Conservation (phyloP, 92 coral and sea anemone species). For the Montipora capitata region DNA sequence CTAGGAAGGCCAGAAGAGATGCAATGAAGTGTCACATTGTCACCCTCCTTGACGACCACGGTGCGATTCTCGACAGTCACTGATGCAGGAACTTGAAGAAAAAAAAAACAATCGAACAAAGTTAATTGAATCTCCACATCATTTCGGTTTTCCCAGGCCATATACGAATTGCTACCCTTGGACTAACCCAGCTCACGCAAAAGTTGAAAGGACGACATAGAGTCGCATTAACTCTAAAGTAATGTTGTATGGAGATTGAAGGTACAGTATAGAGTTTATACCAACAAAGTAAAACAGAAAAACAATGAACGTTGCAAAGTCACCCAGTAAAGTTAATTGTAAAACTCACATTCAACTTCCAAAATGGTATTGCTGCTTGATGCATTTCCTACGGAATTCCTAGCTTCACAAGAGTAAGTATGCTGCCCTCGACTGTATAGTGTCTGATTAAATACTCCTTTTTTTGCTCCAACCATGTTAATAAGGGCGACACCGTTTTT, state of each 20-base stretch:
- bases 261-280: too few relatives aligned
- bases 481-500: not conserved
- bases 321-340: not conserved
- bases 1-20: not conserved
- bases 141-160: too few relatives aligned
- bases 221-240: too few relatives aligned
- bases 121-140: too few relatives aligned
- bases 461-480: too few relatives aligned
- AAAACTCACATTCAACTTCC: not conserved
- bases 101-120: too few relatives aligned
- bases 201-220: too few relatives aligned
- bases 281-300: too few relatives aligned
- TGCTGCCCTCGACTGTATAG: not conserved
- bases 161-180: too few relatives aligned
- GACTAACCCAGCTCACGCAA: too few relatives aligned
- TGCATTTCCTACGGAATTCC: not conserved
- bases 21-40: not conserved
- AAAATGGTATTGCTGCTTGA: not conserved
- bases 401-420: not conserved
- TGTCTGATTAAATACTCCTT: not conserved
- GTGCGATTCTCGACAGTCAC: not conserved
- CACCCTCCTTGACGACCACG: not conserved
- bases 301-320: too few relatives aligned
- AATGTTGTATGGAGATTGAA: too few relatives aligned
- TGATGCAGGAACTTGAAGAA: not conserved